Evolutionary conservation across 1,140 invertebrate species (phyloP), one percentile per base, ranked within the genome.

Genomic region (Procambarus virginalis): DNA sequence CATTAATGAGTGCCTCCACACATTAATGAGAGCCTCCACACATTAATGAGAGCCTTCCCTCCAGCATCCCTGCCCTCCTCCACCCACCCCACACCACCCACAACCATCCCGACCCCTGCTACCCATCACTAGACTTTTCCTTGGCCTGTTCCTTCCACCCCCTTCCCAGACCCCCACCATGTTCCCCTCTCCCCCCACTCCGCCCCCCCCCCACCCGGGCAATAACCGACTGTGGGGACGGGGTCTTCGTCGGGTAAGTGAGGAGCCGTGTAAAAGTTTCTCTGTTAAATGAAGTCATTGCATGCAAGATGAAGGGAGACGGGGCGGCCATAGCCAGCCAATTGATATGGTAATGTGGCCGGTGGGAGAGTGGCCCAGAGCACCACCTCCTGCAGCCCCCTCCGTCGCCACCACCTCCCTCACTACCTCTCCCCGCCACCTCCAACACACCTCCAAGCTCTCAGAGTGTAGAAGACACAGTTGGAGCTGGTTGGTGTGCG

Each of bases 261-360:
- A 73, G 68, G 68, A 81, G 9, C 9, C 12, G 51, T n/a, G 79
- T 51, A 81, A 81, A 81, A 81, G 22, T 81, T 81, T 81, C 48
- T 14, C 8, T 81, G 79, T 81, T 81, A 81, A 81, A 81, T 81
- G 79, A 46, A 81, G 79, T 81, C 79, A 58, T 81, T 81, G 79
- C 79, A 81, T 58, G 79, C 51, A 34, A 81, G 79, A 81, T 81
- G 79, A 81, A 34, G 79, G 22, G 51, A 51, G 34, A 9, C 20
- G 22, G 51, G 17, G n/a, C 68, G 14, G 51, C 68, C 68, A 34
- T 34, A 34, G 68, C 68, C 68, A 73, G 22, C 68, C 68, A 73
- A 73, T 73, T 73, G 68, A 73, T 73, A 73, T 73, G 68, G n/a
- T 73, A 34, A 73, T 73, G 68, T 8, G 68, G n/a, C n/a, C n/a